Evolutionary conservation across 2,888 invertebrate species (phyloP), one percentile per base, ranked within the genome.

Genomic region (Candidula unifasciata): DNA sequence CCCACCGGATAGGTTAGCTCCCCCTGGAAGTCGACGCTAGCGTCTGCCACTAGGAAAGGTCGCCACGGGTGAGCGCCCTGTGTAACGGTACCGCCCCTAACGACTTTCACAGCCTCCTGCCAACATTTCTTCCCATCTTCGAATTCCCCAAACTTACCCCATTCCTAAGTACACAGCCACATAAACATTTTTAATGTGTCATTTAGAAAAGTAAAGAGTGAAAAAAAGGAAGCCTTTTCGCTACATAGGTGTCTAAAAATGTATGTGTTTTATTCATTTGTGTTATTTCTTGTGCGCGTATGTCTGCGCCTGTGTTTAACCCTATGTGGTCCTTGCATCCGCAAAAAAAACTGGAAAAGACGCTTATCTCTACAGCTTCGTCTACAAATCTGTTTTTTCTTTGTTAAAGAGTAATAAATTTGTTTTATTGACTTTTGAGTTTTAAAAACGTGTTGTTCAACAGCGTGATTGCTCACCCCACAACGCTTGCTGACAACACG

Each of bases 71-170:
- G 80, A 80, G 69, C 54, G n/a, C 54, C 35, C 27, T 33, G 71
- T 33, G 80, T 80, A 80, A 80, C 71, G 80, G 71, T 80, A 80
- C 71, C 80, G 80, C 69, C 37, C 71, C 35, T 80, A 30, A 80
- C 71, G 80, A 57, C 69, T 71, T 80, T 80, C 57, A 33, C 80
- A 80, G 44, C 66, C 6, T 1, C 21, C n/a, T 79, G 44, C 44
- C 79, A 66, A 33, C 79, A 66, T 79, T 79, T 68, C 64, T 52
- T 79, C 2, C 60, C 77, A n/a, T 78, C 64, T 64, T 52, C 13
- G 64, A 78, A 60, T 64, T 60, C 60, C 77, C 54, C 24, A 30
- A 24, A 54, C 74, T 6, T 74, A 27, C 37, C 52, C 37, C 44
- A 16, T 2, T 13, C 74, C 54, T 54, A 27, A 74, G 74, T 74